phyloP scores from a whole-genome alignment of 2,888 invertebrate genomes.

The Machimus rusticus region DNA sequence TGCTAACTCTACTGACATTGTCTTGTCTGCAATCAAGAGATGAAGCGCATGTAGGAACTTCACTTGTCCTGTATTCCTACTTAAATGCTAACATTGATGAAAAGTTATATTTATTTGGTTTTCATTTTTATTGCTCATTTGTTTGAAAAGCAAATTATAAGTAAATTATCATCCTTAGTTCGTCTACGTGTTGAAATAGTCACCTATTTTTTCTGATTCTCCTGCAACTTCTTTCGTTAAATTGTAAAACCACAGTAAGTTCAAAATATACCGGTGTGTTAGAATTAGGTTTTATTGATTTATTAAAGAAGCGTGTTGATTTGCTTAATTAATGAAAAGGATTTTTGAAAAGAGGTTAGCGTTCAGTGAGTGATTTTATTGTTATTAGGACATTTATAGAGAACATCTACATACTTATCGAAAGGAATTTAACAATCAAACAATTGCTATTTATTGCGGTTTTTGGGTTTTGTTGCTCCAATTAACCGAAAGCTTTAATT shows the following conservation, averaged over 20 bases:
- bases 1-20: neutral
- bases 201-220: constrained; percentile 23
- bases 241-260: constrained; percentile 19
- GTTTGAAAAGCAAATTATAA: neutral
- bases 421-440: neutral
- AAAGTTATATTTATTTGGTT: neutral
- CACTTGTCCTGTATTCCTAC: neutral
- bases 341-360: neutral
- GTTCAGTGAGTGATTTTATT: neutral
- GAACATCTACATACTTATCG: neutral
- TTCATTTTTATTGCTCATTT: neutral
- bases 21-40: neutral
- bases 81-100: neutral
- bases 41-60: neutral
- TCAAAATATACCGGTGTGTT: neutral
- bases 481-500: no score
- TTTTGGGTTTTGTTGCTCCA: no score
- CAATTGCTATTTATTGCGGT: no score
- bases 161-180: neutral
- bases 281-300: neutral
- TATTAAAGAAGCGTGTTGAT: neutral
- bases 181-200: constrained; percentile 6
- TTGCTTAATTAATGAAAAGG: neutral
- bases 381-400: neutral
- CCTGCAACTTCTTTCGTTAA: neutral